phyloP scores from a whole-genome alignment of 2,113 vertebrate genomes.

The Gobio gobio region DNA sequence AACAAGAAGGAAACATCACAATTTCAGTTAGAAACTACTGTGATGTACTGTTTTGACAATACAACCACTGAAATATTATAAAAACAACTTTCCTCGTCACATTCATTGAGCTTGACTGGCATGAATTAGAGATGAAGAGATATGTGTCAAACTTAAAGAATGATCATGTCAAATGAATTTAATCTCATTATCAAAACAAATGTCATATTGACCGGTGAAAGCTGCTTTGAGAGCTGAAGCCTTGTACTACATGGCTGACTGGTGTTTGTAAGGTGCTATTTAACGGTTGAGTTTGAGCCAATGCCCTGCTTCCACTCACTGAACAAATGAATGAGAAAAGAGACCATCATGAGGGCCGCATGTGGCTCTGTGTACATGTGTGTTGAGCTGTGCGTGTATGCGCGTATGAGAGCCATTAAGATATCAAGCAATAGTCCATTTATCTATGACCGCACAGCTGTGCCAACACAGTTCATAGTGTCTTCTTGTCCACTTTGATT shows the following conservation, averaged over 20 bases:
- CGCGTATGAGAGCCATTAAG: background rate
- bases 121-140: conserved; percentile 6
- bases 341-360: background rate
- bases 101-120: background rate
- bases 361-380: conserved; percentile 6
- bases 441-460: conserved; percentile 28
- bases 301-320: conserved; percentile 14
- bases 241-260: background rate
- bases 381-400: background rate
- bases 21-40: background rate
- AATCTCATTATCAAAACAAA: background rate
- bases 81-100: background rate
- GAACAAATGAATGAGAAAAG: conserved; percentile 13
- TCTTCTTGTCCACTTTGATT: conserved; percentile 16
- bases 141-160: background rate
- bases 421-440: conserved; percentile 18
- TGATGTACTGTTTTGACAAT: background rate
- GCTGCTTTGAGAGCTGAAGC: background rate
- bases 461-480: background rate
- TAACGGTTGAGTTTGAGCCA: conserved; percentile 15
- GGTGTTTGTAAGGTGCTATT: conserved; percentile 14
- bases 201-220: conserved; percentile 1
- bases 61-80: background rate
- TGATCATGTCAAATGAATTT: background rate
- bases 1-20: background rate